Evolutionary conservation across 1,140 invertebrate genomes (phyloP).

Genomic region (Manduca sexta): DNA sequence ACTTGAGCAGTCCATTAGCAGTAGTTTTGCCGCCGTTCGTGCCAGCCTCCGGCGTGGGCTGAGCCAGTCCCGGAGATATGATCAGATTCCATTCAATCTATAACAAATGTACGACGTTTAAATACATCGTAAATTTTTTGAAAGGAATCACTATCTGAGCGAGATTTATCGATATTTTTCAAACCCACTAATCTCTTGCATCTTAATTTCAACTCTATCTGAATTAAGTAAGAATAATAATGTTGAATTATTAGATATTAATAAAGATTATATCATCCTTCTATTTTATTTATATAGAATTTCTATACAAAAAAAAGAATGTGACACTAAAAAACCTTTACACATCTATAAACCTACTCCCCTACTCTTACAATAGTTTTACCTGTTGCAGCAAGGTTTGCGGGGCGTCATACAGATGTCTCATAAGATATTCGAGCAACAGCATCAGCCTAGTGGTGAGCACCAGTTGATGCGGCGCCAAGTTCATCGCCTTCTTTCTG

Average conservation of each 20-base stretch:
- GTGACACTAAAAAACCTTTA: no score
- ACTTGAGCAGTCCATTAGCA: constrained; percentile 40
- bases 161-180: no score
- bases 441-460: constrained; percentile 88
- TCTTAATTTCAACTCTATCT: no score
- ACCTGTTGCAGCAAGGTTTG: constrained; percentile 85
- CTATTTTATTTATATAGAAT: no score
- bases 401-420: constrained; percentile 93
- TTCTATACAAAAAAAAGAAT: no score
- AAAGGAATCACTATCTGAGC: no score
- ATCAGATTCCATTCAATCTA: constrained; percentile 91
- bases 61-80: constrained; percentile 72
- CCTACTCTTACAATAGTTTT: constrained; percentile 13
- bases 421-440: constrained; percentile 96
- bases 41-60: constrained; percentile 32
- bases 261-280: no score
- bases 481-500: constrained; percentile 41
- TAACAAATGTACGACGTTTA: constrained; percentile 1
- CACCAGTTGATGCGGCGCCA: constrained; percentile 79
- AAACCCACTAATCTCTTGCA: no score
- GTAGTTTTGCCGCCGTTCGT: constrained; percentile 38
- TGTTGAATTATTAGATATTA: no score
- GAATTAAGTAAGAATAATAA: no score
- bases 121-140: no score
- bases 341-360: no score